Conservation (phyloP, 2,797 vertebrate genomes). For the Tolypeutes matacus region DNA sequence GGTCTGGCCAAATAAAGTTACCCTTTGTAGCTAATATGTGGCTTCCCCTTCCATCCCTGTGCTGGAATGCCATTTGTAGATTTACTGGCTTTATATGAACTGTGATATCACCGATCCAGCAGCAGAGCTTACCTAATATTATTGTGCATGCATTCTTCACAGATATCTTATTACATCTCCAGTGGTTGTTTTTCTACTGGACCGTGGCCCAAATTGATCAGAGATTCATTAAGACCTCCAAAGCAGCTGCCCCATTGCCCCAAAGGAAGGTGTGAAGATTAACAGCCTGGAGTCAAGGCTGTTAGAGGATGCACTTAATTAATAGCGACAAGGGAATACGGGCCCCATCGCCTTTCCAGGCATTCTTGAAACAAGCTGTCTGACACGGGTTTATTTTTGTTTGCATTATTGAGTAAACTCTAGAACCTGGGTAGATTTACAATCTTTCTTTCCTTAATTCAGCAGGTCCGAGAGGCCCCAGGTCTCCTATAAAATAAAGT, state of each 20-base stretch:
- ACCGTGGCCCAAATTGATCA: constrained; percentile 67
- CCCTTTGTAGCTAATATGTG: neutral
- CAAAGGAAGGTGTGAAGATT: constrained; percentile 89
- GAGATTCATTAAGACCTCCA: constrained; percentile 85
- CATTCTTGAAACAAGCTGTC: constrained; percentile 82
- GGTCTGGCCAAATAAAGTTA: neutral
- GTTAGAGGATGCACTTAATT: constrained; percentile 88
- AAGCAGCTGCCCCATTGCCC: constrained; percentile 84
- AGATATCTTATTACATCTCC: constrained; percentile 83
- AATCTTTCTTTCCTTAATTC: constrained; percentile 69
- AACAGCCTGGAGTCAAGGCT: constrained; percentile 73
- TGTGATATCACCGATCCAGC: neutral
- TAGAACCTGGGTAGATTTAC: constrained; percentile 85
- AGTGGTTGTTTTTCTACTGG: constrained; percentile 82
- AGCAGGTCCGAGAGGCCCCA: neutral
- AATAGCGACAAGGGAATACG: constrained; percentile 88
- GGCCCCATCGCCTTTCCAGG: constrained; percentile 86
- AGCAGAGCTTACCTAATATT: constrained; percentile 71
- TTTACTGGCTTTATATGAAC: neutral
- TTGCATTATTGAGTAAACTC: constrained; percentile 89
- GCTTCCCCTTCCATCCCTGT: neutral
- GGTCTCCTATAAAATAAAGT: neutral
- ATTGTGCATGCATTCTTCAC: constrained; percentile 80
- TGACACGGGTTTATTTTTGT: constrained; percentile 89
- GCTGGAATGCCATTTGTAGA: neutral